These are phyloP conservation scores for Notolepis coatsorum DNA, from an alignment of 2,797 vertebrate species.

Conservation along the genomic window DNA sequence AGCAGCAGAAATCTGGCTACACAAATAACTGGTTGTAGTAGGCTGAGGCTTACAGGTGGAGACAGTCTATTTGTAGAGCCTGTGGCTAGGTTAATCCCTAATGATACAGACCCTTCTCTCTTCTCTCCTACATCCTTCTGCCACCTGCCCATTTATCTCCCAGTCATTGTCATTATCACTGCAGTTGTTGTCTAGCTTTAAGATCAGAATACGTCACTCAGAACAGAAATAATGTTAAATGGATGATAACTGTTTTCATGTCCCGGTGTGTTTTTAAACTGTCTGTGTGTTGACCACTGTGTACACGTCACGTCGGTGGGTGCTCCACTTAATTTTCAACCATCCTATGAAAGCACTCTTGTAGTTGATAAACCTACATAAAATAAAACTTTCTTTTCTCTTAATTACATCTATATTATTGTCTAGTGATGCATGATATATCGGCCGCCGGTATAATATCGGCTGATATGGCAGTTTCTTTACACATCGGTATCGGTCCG, in stretches of 20 bases:
- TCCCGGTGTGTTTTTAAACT: conserved; percentile 32
- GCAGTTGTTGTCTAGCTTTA: conserved; percentile 46
- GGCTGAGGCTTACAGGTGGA: conserved; percentile 75
- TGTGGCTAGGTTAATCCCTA: conserved; percentile 80
- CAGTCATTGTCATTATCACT: conserved; percentile 57
- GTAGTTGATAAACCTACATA: too few relatives aligned
- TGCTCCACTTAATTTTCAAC: too few relatives aligned
- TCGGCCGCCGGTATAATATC: too few relatives aligned
- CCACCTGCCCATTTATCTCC: conserved; percentile 66
- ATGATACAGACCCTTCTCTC: conserved; percentile 74
- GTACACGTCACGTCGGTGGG: too few relatives aligned
- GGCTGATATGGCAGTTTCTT: too few relatives aligned
- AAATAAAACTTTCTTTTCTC: too few relatives aligned
- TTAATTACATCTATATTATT: too few relatives aligned
- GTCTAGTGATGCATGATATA: too few relatives aligned
- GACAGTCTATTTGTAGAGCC: conserved; percentile 81
- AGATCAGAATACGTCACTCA: conserved; percentile 24
- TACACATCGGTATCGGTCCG: too few relatives aligned
- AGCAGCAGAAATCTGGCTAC: conserved; percentile 71
- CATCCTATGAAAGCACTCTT: too few relatives aligned
- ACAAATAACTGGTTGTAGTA: conserved; percentile 70
- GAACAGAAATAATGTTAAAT: conserved; percentile 31
- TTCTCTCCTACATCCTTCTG: conserved; percentile 57
- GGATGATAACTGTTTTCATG: conserved; percentile 38
- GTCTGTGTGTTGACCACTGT: conserved; percentile 2